Conservation (phyloP, 2,888 invertebrate species). For the Eristalis tenax region DNA sequence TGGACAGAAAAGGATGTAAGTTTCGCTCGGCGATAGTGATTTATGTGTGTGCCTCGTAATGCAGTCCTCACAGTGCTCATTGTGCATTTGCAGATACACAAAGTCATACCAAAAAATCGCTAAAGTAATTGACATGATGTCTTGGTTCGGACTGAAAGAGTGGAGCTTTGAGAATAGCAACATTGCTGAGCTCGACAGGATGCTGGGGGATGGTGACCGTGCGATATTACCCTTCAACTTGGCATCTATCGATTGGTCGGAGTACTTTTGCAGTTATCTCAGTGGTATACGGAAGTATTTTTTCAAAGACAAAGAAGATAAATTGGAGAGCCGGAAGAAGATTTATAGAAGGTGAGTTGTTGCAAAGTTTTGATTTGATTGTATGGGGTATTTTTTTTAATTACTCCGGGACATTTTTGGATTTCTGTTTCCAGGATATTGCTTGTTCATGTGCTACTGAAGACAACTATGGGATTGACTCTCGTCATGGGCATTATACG, state of each 20-base stretch:
- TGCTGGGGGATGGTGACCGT: constrained; percentile 76
- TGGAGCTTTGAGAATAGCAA: constrained; percentile 80
- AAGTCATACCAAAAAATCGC: constrained; percentile 80
- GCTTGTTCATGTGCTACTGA: constrained; percentile 78
- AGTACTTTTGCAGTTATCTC: constrained; percentile 86
- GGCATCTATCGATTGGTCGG: constrained; percentile 85
- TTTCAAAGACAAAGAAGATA: constrained; percentile 85
- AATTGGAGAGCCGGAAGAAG: constrained; percentile 77
- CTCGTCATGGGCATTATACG: constrained; percentile 78
- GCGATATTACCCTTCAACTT: constrained; percentile 83
- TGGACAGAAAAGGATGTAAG: constrained; percentile 81
- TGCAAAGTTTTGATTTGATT: constrained; percentile 6
- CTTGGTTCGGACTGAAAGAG: constrained; percentile 81
- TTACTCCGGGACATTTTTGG: constrained; percentile 70
- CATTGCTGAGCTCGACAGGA: constrained; percentile 79
- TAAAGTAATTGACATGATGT: constrained; percentile 81
- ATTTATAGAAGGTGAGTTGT: constrained; percentile 79
- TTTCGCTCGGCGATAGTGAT: constrained; percentile 67
- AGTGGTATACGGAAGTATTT: constrained; percentile 86
- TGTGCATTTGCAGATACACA: constrained; percentile 75
- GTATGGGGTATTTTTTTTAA: constrained; percentile 76
- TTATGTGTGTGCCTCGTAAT: constrained; percentile 41
- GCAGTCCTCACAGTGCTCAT: constrained; percentile 32
- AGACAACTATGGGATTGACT: constrained; percentile 79
- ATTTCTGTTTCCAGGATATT: constrained; percentile 75